Conservation (phyloP, 2,888 invertebrate genomes). For the Diaphora mendica region DNA sequence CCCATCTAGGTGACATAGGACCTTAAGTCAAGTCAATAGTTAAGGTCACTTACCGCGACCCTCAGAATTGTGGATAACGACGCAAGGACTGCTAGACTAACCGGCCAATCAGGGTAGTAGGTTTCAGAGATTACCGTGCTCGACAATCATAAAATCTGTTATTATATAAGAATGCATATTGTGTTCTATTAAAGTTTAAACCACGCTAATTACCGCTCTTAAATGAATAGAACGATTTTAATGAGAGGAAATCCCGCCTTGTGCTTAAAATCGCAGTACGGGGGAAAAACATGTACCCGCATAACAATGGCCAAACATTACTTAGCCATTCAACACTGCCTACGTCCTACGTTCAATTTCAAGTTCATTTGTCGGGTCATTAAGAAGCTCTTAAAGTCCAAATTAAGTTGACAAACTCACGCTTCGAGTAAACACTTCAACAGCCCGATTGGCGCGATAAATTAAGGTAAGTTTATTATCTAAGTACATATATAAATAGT, state of each 20-base stretch:
- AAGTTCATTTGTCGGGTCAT: not conserved
- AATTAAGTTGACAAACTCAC: not conserved
- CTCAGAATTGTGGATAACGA: too few species aligned
- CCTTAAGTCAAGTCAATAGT: too few species aligned
- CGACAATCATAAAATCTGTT: too few species aligned
- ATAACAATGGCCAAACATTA: not conserved
- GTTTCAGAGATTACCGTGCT: too few species aligned
- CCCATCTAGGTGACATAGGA: too few species aligned
- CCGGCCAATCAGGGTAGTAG: too few species aligned
- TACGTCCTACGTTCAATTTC: not conserved
- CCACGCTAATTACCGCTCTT: not conserved
- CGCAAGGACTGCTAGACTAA: too few species aligned
- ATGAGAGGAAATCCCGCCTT: not conserved
- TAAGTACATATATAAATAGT: not conserved
- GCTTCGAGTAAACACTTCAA: not conserved
- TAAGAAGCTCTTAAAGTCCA: not conserved
- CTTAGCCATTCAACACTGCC: not conserved
- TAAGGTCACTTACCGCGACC: too few species aligned
- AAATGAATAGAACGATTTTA: not conserved
- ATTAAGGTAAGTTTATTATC: not conserved
- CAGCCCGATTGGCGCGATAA: not conserved
- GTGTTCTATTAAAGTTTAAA: not conserved
- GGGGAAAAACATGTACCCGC: not conserved
- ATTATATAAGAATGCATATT: not conserved
- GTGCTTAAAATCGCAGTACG: not conserved